Evolutionary conservation across 2,888 invertebrate species (phyloP), one percentile per base, ranked within the genome.

Genomic region (Erpobdella octoculata): DNA sequence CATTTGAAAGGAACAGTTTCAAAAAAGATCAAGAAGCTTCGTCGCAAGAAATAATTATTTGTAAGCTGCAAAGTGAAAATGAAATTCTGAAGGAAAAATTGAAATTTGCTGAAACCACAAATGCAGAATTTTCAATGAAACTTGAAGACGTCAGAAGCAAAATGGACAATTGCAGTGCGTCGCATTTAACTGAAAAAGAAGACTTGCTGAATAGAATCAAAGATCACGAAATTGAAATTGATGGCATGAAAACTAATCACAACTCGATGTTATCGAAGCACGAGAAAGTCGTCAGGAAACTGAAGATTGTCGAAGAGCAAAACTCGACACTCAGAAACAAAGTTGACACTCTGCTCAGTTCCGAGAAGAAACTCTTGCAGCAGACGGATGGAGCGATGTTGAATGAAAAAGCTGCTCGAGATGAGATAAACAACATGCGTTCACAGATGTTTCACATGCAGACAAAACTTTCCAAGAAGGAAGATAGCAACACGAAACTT

Each of bases 51-150:
- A 25, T 53, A 53, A 53, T 25, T 28, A 25, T 53, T 21, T 53
- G 53, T 28, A 53, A 28, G 15, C 4, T 53, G 8, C 21, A 53
- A 28, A 53, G 53, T n/a, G 53, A 53, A n/a, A 53, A 53, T n/a
- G 53, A 53, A 53, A 53, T 53, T 3, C 8, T 53, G 53, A 53
- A 53, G 28, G 53, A 53, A 53, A 53, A 53, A n/a, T 53, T 53
- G 28, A 53, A 53, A 28, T 53, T 53, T 53, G 21, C 53, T 6
- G 53, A 53, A 53, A 53, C 21, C n/a, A 53, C 53, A n/a, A 18
- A 21, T 8, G 28, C 21, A n/a, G 53, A 53, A n/a, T 15, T 53
- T 21, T 25, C 53, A n/a, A 18, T 9, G 12, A 53, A 53, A 53
- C 21, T n/a, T 15, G 53, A 53, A n/a, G 1, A 3, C 6, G 21